phyloP scores from a whole-genome alignment of 2,113 vertebrate genomes.

The Copsychus sechellarum region DNA sequence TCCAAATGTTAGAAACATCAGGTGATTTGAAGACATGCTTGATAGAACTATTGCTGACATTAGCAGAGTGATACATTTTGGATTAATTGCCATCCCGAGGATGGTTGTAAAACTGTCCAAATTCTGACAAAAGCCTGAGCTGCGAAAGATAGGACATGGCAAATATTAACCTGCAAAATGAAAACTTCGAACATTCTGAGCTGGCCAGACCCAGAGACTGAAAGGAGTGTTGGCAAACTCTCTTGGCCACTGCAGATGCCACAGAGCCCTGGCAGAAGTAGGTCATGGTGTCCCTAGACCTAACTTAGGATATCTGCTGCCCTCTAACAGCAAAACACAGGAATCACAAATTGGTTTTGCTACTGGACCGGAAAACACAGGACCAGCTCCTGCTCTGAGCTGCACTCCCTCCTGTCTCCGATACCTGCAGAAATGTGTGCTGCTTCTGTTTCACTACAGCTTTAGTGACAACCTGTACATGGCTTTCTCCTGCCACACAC shows the following conservation, averaged over 20 bases:
- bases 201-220: background rate
- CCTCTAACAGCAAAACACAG: constrained; percentile 19
- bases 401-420: background rate
- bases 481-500: background rate
- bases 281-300: background rate
- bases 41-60: background rate
- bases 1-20: background rate
- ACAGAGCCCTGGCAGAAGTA: background rate
- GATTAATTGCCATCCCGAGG: background rate
- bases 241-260: background rate
- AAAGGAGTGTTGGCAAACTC: background rate
- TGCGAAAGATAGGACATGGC: background rate
- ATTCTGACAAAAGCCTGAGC: background rate
- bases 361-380: background rate
- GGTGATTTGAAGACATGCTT: background rate
- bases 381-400: background rate
- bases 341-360: background rate
- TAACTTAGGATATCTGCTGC: constrained; percentile 21
- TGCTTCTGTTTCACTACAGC: fast-evolving
- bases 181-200: fast-evolving
- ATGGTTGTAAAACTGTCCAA: background rate
- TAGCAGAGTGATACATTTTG: background rate
- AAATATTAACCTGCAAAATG: background rate
- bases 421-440: fast-evolving
- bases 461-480: background rate